phyloP scores from a whole-genome alignment of 2,797 vertebrate genomes.

The Eupleurogrammus muticus region DNA sequence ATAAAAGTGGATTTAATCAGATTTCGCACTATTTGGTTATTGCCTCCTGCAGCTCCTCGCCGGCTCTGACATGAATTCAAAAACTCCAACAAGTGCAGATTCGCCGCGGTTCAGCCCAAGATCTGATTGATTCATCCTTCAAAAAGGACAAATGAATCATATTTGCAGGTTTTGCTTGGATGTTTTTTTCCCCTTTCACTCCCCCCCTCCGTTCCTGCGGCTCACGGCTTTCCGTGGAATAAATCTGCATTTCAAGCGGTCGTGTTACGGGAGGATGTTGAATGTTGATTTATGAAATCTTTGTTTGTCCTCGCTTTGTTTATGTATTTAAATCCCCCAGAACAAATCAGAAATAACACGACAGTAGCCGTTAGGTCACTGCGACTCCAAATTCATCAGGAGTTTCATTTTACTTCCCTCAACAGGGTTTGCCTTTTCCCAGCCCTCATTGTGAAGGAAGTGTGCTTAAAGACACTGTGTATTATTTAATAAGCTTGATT shows the following conservation, averaged over 20 bases:
- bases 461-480: too few relatives aligned
- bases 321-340: constrained; percentile 1
- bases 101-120: neutral
- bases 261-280: neutral
- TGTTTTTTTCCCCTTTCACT: too few relatives aligned
- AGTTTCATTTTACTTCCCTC: neutral
- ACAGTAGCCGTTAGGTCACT: neutral
- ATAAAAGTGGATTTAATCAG: constrained; percentile 14
- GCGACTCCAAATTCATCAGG: neutral
- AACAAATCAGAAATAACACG: neutral
- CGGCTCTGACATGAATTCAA: constrained; percentile 5
- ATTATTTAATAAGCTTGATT: too few relatives aligned
- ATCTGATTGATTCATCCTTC: neutral
- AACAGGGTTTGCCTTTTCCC: too few relatives aligned
- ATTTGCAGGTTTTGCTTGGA: neutral
- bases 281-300: constrained; percentile 2
- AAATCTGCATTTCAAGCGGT: neutral
- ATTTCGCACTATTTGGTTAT: neutral
- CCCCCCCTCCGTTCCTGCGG: too few relatives aligned
- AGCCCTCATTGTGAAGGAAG: too few relatives aligned
- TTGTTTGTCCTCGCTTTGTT: neutral
- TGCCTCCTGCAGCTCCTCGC: constrained; percentile 10
- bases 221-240: neutral
- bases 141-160: neutral
- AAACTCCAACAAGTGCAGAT: neutral